Evolutionary conservation across 2,113 vertebrate species (phyloP).

Genomic region (Mobula birostris): DNA sequence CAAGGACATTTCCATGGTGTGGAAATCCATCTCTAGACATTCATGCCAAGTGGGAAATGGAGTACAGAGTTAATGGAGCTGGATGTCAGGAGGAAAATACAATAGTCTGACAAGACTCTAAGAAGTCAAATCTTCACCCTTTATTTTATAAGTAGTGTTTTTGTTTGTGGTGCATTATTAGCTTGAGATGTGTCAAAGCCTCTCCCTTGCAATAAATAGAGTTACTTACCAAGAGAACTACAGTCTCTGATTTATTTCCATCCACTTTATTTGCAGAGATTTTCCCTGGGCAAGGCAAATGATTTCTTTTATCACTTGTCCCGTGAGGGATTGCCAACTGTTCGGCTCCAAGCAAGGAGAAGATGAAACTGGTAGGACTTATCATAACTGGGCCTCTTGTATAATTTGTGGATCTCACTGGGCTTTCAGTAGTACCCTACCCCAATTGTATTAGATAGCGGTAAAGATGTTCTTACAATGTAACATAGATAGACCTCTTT

Average conservation of each 20-base stretch:
- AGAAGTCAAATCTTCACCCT: too few species aligned
- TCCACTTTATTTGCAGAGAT: not conserved
- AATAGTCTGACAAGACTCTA: too few species aligned
- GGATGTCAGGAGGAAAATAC: too few species aligned
- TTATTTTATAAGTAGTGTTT: not conserved
- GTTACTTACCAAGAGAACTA: not conserved
- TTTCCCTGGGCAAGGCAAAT: not conserved
- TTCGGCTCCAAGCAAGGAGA: not conserved
- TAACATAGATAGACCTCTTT: not conserved
- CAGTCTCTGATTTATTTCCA: not conserved
- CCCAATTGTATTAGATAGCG: not conserved
- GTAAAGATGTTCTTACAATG: not conserved
- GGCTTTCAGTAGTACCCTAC: not conserved
- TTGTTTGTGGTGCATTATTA: not conserved
- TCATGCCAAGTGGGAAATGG: too few species aligned
- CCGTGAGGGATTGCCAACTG: not conserved
- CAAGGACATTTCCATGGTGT: not conserved
- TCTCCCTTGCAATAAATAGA: not conserved
- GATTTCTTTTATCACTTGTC: not conserved
- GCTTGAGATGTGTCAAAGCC: not conserved
- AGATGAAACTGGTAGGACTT: not conserved
- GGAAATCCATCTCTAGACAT: too few species aligned
- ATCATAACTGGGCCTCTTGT: not conserved
- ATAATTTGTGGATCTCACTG: not conserved
- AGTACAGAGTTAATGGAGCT: too few species aligned